phyloP scores from a whole-genome alignment of 92 coral and sea anemone genomes.

The Zoanthus gigantus region DNA sequence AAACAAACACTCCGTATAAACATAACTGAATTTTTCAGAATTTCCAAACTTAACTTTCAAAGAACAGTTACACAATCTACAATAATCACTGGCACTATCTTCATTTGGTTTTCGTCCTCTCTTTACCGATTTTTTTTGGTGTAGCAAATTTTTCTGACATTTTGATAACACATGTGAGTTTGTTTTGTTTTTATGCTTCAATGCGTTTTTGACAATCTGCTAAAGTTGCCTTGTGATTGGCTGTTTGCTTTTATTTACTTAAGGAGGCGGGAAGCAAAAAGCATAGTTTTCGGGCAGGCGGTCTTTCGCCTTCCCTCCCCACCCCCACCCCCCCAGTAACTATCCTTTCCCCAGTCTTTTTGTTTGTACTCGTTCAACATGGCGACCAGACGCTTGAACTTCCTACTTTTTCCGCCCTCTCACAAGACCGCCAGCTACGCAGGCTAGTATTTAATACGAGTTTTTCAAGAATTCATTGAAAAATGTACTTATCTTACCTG shows the following conservation, averaged over 20 bases:
- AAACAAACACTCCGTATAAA: constrained; percentile 61
- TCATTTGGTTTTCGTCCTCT: background rate
- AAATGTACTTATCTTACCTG: background rate
- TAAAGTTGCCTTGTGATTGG: background rate
- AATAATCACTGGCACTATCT: constrained; percentile 36
- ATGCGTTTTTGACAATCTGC: background rate
- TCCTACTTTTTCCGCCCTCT: no score
- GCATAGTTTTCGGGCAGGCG: constrained; percentile 8
- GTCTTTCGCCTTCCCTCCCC: background rate
- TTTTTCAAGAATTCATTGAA: background rate
- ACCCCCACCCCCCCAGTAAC: background rate
- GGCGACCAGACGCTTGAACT: no score
- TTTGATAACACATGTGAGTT: background rate
- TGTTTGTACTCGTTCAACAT: no score
- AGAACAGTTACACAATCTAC: constrained; percentile 58
- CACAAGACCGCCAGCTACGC: no score
- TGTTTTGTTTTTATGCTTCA: constrained; percentile 1
- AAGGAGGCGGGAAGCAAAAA: background rate
- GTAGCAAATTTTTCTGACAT: background rate
- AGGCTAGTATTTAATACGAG: background rate
- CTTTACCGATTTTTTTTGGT: background rate
- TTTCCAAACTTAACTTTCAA: constrained; percentile 61
- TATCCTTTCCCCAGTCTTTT: no score
- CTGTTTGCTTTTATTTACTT: background rate
- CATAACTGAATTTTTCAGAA: constrained; percentile 28